Percentiles rank a stretch among this genome's conserved stretches.
Evolutionary conservation across 2,797 vertebrate genomes (phyloP).

Genomic region (Anguilla megastoma): DNA sequence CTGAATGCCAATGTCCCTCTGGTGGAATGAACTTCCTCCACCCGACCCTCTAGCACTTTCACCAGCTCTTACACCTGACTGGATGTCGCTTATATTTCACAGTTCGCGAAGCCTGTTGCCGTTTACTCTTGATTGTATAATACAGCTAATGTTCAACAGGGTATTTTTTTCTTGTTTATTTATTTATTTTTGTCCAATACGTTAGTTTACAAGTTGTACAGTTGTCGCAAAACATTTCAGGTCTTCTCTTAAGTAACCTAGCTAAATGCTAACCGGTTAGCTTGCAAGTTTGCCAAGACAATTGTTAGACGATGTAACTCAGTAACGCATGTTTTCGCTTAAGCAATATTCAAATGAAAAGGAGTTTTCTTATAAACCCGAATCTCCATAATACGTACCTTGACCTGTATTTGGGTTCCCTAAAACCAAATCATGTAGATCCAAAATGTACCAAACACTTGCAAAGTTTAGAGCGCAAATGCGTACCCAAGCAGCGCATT

Average conservation of each 20-base stretch:
- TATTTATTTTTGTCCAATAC: not conserved
- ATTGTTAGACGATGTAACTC: conserved; percentile 12
- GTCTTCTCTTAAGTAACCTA: too few relatives aligned
- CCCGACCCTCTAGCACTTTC: too few relatives aligned
- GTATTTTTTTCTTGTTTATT: not conserved
- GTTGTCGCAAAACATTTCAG: too few relatives aligned
- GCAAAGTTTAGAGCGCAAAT: conserved; percentile 37
- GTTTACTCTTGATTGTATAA: not conserved
- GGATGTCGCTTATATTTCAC: not conserved
- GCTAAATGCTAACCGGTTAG: not conserved
- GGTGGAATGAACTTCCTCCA: not conserved
- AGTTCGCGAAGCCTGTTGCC: not conserved
- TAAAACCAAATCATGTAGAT: conserved; percentile 30
- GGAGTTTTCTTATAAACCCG: not conserved
- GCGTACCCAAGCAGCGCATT: not conserved
- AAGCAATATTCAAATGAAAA: not conserved
- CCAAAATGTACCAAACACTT: not conserved
- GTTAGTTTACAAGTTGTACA: not conserved
- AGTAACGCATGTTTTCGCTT: not conserved
- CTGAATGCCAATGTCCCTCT: not conserved
- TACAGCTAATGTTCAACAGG: not conserved
- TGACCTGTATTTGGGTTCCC: conserved; percentile 35
- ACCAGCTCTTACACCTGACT: not conserved
- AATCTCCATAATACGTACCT: conserved; percentile 55
- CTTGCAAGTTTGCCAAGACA: not conserved